Base-by-base conservation (phyloP, 2,113 vertebrate genomes). In the Phodopus roborovskii region DNA sequence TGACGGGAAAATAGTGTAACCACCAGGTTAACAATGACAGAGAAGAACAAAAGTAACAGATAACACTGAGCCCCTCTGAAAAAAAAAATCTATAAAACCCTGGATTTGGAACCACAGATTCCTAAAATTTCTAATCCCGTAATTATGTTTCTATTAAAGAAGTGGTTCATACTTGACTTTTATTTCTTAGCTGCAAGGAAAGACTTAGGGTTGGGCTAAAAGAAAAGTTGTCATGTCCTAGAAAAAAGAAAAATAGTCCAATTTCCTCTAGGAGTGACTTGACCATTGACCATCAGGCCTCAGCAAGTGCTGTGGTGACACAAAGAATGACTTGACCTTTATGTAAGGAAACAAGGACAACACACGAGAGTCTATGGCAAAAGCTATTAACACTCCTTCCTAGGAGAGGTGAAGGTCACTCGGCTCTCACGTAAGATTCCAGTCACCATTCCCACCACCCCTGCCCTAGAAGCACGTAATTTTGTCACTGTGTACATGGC, bases 161-260 rank as follows among this genome's bases (percentile, higher is more conserved):
- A 78, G 17, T 9, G 1, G 19, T 75, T 24, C n/a, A 60, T 20
- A 48, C 16, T 74, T 79, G 22, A 64, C 45, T 88, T 94, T 36
- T 45, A 56, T 58, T 81, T 82, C 64, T 75, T 6, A 77, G 20
- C n/a, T 71, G 77, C 48, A 84, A 90, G 16, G n/a, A 48, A 93
- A 94, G 36, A 28, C n/a, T 74, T 30, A 82, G 1, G 17, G 10
- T 83, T 68, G 60, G 91, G 50, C 24, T 91, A 56, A 77, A 81
- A 92, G 22, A 28, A 95, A 94, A 88, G 36, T n/a, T 28, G 48
- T 2, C 48, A 77, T 81, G 95, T 96, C n/a, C 56, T 24, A 70
- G 66, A 45, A 88, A 50, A 86, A 74, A 64, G 91, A 58, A 68
- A 79, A 73, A 53, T 53, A n/a, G 22, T 26, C 24, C 36, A 33